Percentiles rank a stretch among this genome's conserved stretches.
phyloP scores from a whole-genome alignment of 2,113 vertebrate genomes.

The Glaucomys volans region DNA sequence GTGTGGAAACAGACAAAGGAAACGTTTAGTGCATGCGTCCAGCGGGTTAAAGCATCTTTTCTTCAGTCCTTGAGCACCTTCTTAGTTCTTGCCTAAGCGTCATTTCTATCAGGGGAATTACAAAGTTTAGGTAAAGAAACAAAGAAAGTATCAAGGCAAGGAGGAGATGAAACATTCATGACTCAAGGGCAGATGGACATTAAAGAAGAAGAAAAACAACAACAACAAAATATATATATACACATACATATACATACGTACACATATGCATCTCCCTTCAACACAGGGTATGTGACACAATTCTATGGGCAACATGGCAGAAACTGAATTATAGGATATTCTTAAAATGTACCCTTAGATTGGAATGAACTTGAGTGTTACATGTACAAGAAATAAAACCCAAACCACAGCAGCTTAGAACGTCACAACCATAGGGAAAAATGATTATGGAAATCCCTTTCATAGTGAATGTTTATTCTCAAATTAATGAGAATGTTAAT shows the following conservation, averaged over 20 bases:
- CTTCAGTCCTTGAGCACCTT: not conserved
- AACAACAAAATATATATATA: not conserved
- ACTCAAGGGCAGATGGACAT: not conserved
- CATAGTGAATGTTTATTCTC: not conserved
- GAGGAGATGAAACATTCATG: rapidly evolving
- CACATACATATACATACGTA: too few species aligned
- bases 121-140: not conserved
- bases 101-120: too few species aligned
- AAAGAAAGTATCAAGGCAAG: conserved; percentile 2
- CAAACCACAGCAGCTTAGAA: not conserved
- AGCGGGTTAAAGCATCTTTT: not conserved
- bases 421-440: not conserved
- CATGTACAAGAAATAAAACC: not conserved
- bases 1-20: not conserved
- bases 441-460: not conserved
- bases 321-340: not conserved
- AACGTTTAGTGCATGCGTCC: not conserved
- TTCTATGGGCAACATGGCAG: not conserved
- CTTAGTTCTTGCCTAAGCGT: not conserved
- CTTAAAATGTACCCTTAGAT: not conserved
- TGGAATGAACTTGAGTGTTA: not conserved
- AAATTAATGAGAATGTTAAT: too few species aligned
- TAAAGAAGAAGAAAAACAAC: not conserved
- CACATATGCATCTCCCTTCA: not conserved
- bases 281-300: not conserved